These are phyloP conservation scores for Schlechtendalia chinensis DNA, from an alignment of 1,140 invertebrate species.

Conservation along the genomic window DNA sequence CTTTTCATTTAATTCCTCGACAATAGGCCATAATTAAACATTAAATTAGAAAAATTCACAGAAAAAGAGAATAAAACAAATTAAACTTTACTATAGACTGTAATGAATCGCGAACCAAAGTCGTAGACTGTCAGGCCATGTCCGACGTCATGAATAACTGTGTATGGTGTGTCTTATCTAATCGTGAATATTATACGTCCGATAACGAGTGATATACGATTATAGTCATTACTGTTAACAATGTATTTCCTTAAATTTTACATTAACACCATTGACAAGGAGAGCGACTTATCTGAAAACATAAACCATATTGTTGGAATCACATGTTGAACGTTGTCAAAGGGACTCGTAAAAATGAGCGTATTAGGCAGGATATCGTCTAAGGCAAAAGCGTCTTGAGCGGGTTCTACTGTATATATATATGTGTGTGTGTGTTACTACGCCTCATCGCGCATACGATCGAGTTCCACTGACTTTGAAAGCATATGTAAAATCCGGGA, in stretches of 20 bases:
- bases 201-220: too few relatives aligned
- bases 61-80: background rate
- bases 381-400: too few relatives aligned
- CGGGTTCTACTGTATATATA: too few relatives aligned
- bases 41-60: background rate
- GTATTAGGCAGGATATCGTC: background rate
- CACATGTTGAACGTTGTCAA: background rate
- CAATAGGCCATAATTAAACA: background rate
- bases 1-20: conserved; percentile 7
- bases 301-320: background rate
- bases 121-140: background rate
- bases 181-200: conserved; percentile 6
- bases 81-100: conserved; percentile 8
- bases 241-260: conserved; percentile 5
- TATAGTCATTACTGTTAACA: too few relatives aligned
- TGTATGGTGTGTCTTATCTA: background rate
- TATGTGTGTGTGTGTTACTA: too few relatives aligned
- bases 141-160: background rate
- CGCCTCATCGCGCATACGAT: too few relatives aligned
- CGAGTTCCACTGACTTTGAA: too few relatives aligned
- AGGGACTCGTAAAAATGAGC: background rate
- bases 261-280: background rate
- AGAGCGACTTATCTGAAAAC: background rate
- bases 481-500: too few relatives aligned
- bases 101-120: background rate